These are phyloP conservation scores for Crepidodera aurea DNA, from an alignment of 2,888 invertebrate species.

Conservation along the genomic window DNA sequence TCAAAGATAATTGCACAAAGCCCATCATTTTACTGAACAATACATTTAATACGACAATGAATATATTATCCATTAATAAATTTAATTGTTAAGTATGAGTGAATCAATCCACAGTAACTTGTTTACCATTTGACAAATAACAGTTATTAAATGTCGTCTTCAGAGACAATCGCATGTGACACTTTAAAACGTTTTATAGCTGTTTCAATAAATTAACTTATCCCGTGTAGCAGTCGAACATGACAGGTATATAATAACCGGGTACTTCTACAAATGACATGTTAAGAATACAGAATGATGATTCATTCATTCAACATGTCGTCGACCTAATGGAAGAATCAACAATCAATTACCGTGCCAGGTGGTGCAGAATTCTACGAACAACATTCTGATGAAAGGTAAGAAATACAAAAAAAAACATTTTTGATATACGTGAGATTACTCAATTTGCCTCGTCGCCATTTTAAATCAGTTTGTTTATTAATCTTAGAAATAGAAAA, in stretches of 20 bases:
- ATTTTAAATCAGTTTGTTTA: no score
- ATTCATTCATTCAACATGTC: conserved; percentile 11
- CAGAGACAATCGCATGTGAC: background rate
- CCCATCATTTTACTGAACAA: no score
- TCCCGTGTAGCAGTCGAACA: background rate
- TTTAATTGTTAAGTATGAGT: no score
- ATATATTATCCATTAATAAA: no score
- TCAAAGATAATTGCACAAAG: no score
- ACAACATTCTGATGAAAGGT: no score
- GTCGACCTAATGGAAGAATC: conserved; percentile 13
- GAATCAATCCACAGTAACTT: background rate
- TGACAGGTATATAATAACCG: conserved; percentile 27
- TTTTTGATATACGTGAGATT: no score
- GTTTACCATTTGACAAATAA: background rate
- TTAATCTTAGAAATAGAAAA: no score
- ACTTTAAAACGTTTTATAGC: background rate
- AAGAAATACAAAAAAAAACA: no score
- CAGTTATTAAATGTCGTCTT: background rate
- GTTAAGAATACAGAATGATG: background rate
- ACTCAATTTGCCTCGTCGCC: no score
- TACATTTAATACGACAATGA: no score
- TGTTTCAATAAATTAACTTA: conserved; percentile 1
- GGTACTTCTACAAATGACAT: conserved; percentile 22
- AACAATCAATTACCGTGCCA: conserved; percentile 28
- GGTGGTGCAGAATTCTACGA: conserved; percentile 18